Percentiles rank a stretch among this genome's conserved stretches.
Evolutionary conservation across 1,140 invertebrate genomes (phyloP).

Genomic region (Drosophila malerkotliana): DNA sequence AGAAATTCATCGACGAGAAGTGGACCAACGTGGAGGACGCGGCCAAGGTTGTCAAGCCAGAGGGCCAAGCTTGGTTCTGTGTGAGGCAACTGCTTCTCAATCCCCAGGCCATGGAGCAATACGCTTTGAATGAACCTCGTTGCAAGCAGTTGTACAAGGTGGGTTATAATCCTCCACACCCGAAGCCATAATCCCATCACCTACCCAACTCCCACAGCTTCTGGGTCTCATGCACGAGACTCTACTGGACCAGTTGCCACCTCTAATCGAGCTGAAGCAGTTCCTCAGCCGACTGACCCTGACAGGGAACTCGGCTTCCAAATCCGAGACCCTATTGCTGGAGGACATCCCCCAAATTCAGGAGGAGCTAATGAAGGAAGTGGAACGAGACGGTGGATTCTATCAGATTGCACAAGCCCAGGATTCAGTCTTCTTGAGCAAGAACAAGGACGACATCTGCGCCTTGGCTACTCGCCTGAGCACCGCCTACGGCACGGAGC

Average conservation of each 20-base stretch:
- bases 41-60: constrained; percentile 86
- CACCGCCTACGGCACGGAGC: constrained; percentile 85
- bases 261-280: constrained; percentile 89
- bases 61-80: constrained; percentile 90
- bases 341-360: constrained; percentile 86
- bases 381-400: constrained; percentile 85
- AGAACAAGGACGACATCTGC: constrained; percentile 84
- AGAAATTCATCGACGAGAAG: constrained; percentile 86
- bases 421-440: constrained; percentile 85
- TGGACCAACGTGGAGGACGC: constrained; percentile 87
- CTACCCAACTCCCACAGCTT: constrained; percentile 18
- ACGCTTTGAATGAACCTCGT: constrained; percentile 89
- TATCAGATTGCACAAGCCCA: constrained; percentile 86
- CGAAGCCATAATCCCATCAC: neutral
- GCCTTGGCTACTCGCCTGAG: constrained; percentile 84
- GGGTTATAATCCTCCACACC: neutral
- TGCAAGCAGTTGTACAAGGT: constrained; percentile 85
- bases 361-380: constrained; percentile 82
- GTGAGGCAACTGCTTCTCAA: constrained; percentile 88
- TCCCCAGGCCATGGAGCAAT: constrained; percentile 86
- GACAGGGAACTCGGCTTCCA: constrained; percentile 12
- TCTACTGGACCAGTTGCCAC: constrained; percentile 90
- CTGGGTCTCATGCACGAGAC: constrained; percentile 86
- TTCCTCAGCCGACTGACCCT: constrained; percentile 86
- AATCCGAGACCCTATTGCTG: constrained; percentile 84